Percentiles rank a stretch among this genome's conserved stretches.
Conservation (phyloP, 2,113 vertebrate genomes). For the Lamprologus speciosus region DNA sequence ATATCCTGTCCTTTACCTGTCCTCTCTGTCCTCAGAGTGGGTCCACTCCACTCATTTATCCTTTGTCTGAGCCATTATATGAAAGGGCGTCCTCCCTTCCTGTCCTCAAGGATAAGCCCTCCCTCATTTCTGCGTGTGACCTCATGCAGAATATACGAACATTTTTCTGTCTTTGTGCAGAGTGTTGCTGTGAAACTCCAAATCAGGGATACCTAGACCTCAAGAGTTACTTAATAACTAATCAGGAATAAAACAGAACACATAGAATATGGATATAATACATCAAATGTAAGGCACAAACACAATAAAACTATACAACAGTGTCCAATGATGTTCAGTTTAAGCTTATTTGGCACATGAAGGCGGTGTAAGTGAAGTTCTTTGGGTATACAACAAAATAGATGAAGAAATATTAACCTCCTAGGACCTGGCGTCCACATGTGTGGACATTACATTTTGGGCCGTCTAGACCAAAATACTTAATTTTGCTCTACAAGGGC, state of each 20-base stretch:
- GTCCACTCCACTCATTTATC: conserved; percentile 1
- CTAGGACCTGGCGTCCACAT: neutral
- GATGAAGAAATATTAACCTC: neutral
- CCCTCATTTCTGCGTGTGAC: neutral
- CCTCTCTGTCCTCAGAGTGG: conserved; percentile 3
- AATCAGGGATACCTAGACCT: neutral
- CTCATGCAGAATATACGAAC: neutral
- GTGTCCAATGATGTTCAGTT: neutral
- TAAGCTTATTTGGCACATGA: neutral
- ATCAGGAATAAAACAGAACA: neutral
- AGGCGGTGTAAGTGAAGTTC: neutral
- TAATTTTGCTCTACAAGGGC: neutral
- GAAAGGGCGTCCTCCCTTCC: neutral
- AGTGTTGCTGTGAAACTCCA: neutral
- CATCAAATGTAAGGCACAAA: neutral
- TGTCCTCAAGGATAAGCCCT: neutral
- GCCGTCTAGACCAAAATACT: neutral
- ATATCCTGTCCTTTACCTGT: conserved; percentile 45
- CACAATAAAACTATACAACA: neutral
- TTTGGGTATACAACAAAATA: neutral
- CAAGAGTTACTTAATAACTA: neutral
- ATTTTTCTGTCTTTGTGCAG: neutral
- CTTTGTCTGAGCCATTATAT: neutral
- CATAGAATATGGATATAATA: neutral
- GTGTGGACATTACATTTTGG: neutral